Evolutionary conservation across 92 coral and sea anemone genomes (phyloP), one percentile per base, ranked within the genome.

Genomic region (Galaxea fascicularis): DNA sequence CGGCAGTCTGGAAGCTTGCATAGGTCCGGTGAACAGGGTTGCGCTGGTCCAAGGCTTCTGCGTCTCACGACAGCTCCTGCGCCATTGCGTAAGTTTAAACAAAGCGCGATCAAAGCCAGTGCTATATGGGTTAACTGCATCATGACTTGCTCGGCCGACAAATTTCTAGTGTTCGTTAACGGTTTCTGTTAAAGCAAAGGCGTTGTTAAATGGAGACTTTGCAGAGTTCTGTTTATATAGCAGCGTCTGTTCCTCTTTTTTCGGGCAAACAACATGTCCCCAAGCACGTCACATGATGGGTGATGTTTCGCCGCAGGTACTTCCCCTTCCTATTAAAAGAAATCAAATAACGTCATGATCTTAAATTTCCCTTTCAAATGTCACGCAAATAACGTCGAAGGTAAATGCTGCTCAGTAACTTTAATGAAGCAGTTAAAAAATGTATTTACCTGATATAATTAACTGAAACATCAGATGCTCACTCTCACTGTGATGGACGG

Each of bases 1-100:
- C 93, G 92, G 25, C 99, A 97, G 63, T 93, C 91, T 3, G 99
- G 99, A 8, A 94, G 97, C 87, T 94, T 95, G 91, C 99, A 95
- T 29, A 73, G 65, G 53, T 56, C 80, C n/a, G 92, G 92, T 24
- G 78, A 58, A 60, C 94, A 91, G 20, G 71, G 79, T 41, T 74
- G 71, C 0, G 94, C 88, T 54, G 87, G 86, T 56, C 70, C 86
- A 22, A 47, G 84, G 29, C 64, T 25, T 29, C 35, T 51, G 17
- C 18, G 51, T 22, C 30, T 79, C 21, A 66, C 64, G 28, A 21
- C 60, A 28, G 84, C 84, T 21, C 84, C 75, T 29, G n/a, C 4
- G 7, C 35, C 26, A 47, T 8, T 28, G 49, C 17, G 17, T 27
- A 77, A 47, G 26, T 31, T 74, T 8, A 17, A 12, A n/a, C 65